Conservation (phyloP, 37 sponge, comb jelly and placozoan species). For the Cliona cf. orientalis region DNA sequence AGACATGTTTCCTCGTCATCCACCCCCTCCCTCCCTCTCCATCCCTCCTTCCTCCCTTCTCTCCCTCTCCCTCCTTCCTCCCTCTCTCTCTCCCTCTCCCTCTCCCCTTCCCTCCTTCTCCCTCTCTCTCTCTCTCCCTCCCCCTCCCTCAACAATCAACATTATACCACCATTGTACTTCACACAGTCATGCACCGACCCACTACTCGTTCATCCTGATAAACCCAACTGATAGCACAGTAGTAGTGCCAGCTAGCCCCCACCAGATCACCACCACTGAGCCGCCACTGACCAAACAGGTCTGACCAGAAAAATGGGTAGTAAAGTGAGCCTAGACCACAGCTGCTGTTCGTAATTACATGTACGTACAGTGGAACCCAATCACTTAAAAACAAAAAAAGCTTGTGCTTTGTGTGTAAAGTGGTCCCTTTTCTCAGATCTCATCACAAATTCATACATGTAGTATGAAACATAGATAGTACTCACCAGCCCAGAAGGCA, state of each 20-base stretch:
- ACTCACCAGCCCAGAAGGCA: conserved; percentile 90
- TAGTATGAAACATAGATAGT: too few relatives aligned
- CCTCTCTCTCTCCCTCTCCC: background rate
- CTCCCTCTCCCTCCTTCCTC: conserved; percentile 5
- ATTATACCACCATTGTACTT: background rate
- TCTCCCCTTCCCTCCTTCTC: conserved; percentile 1
- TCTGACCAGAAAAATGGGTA: too few relatives aligned
- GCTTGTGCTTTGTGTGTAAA: background rate
- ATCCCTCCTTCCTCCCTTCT: background rate
- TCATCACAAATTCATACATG: background rate
- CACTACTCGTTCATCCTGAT: too few relatives aligned
- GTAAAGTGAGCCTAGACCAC: too few relatives aligned
- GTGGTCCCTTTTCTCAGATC: background rate
- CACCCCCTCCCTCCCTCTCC: conserved; percentile 11
- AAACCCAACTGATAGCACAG: too few relatives aligned
- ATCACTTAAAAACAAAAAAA: too few relatives aligned
- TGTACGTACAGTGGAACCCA: too few relatives aligned
- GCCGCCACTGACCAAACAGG: too few relatives aligned
- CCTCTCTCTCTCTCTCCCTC: conserved; percentile 21
- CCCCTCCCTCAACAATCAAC: background rate
- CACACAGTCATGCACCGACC: background rate
- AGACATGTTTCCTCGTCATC: too few relatives aligned
- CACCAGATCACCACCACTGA: too few relatives aligned
- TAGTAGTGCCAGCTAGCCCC: too few relatives aligned
- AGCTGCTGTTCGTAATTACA: too few relatives aligned